Evolutionary conservation across 2,888 invertebrate genomes (phyloP).

Genomic region (Drosophila gaucha): DNA sequence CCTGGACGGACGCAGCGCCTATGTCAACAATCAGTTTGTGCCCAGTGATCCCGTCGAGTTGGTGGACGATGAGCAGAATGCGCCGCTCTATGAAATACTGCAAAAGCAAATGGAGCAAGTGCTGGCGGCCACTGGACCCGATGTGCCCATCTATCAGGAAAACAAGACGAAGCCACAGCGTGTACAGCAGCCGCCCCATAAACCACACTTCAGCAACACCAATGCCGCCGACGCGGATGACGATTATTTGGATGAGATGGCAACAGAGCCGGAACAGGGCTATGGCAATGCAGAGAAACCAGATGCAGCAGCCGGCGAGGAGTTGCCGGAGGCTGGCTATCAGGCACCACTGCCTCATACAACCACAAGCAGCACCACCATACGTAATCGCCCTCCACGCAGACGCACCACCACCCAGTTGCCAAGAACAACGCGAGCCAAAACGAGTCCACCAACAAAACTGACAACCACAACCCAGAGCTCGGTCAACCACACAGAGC

Average conservation of each 20-base stretch:
- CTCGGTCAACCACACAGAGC: slow-evolving; percentile 11
- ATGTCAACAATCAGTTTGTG: slow-evolving; percentile 77
- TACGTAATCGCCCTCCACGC: slow-evolving; percentile 43
- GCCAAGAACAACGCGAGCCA: slow-evolving; percentile 45
- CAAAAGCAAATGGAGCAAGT: slow-evolving; percentile 80
- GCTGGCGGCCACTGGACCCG: slow-evolving; percentile 54
- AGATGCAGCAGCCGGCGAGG: slow-evolving; percentile 36
- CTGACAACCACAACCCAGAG: slow-evolving; percentile 7
- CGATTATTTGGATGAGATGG: slow-evolving; percentile 46
- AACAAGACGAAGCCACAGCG: slow-evolving; percentile 41
- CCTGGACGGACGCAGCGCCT: slow-evolving; percentile 75
- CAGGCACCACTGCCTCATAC: slow-evolving; percentile 19
- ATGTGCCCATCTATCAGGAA: slow-evolving; percentile 59
- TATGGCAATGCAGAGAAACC: slow-evolving; percentile 58
- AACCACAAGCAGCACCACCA: slow-evolving; percentile 25
- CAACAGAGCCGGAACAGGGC: slow-evolving; percentile 36
- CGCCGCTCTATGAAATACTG: slow-evolving; percentile 70
- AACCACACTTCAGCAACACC: slow-evolving; percentile 41
- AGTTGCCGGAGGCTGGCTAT: slow-evolving; percentile 34
- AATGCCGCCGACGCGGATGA: slow-evolving; percentile 53
- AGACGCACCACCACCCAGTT: slow-evolving; percentile 37
- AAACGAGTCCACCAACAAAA: not conserved
- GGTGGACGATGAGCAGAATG: slow-evolving; percentile 52
- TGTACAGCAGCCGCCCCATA: slow-evolving; percentile 48
- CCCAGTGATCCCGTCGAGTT: slow-evolving; percentile 56